These are phyloP conservation scores for Pagrus major DNA, from an alignment of 2,113 vertebrate species.

Conservation along the genomic window DNA sequence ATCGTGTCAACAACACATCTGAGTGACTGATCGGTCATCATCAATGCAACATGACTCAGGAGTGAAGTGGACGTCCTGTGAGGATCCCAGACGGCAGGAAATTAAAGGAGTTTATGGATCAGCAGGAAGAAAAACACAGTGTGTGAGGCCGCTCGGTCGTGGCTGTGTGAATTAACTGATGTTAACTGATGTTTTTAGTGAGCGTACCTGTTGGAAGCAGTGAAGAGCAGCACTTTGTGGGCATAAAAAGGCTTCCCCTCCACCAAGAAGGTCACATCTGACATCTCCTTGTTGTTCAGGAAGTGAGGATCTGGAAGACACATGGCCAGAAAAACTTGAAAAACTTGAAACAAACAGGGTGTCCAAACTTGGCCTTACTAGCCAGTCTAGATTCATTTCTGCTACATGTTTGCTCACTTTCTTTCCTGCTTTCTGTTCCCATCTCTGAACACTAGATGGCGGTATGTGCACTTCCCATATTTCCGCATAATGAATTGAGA, in stretches of 20 bases:
- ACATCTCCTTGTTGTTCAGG: conserved; percentile 99
- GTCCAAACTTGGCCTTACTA: not conserved
- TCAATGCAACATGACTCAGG: conserved; percentile 9
- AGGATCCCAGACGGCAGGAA: not conserved
- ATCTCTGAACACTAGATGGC: conserved; percentile 73
- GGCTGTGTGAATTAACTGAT: not conserved
- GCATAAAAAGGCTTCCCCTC: conserved; percentile 98
- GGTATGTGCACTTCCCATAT: not conserved
- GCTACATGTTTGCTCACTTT: not conserved
- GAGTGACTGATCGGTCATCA: conserved; percentile 8
- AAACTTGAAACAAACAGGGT: too few relatives aligned
- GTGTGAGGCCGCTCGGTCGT: not conserved
- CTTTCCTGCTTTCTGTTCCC: not conserved
- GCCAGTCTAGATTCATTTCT: not conserved
- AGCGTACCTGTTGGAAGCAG: conserved; percentile 92
- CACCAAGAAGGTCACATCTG: conserved; percentile 97
- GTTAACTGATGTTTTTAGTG: not conserved
- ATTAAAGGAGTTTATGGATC: conserved; percentile 3
- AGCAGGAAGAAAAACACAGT: not conserved
- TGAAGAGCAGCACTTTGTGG: conserved; percentile 96
- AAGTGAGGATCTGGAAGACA: conserved; percentile 93
- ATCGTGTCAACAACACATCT: not conserved
- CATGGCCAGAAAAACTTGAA: conserved; percentile 16
- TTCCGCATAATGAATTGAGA: not conserved
- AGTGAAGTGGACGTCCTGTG: conserved; percentile 6